phyloP scores from a whole-genome alignment of 35 echinoderm and acorn worm species.

The Eucidaris tribuloides region DNA sequence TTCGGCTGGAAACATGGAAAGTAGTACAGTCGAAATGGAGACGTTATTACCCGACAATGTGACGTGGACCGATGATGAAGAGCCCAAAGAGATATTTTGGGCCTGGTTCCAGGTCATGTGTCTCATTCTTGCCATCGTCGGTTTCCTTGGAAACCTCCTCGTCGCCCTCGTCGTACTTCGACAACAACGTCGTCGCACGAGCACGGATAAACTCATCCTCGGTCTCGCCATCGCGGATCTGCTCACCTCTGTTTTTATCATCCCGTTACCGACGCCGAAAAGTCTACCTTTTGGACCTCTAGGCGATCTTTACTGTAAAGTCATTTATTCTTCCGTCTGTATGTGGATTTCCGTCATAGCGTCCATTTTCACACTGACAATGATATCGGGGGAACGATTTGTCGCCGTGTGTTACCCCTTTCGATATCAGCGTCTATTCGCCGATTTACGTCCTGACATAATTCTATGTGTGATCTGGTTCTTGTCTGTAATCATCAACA shows the following conservation, averaged over 20 bases:
- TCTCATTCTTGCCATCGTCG: conserved; percentile 45
- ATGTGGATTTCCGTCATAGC: conserved; percentile 49
- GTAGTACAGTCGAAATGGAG: conserved; percentile 3
- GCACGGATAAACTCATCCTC: conserved; percentile 44
- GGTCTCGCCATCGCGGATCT: conserved; percentile 49
- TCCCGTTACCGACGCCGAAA: conserved; percentile 12
- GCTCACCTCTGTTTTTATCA: conserved; percentile 39
- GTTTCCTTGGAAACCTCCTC: conserved; percentile 57
- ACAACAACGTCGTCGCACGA: conserved; percentile 38
- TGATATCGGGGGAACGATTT: conserved; percentile 52
- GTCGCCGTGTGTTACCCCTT: conserved; percentile 39
- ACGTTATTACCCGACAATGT: conserved; percentile 14
- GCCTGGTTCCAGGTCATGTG: conserved; percentile 37
- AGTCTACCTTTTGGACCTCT: neutral
- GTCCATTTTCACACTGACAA: conserved; percentile 30
- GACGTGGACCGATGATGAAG: neutral
- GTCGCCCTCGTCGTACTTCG: conserved; percentile 40
- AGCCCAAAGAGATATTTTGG: conserved; percentile 32
- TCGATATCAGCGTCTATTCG: conserved; percentile 28
- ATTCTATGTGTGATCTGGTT: conserved; percentile 51
- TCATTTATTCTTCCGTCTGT: conserved; percentile 29
- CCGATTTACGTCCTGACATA: neutral
- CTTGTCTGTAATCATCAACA: conserved; percentile 48
- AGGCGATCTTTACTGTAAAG: conserved; percentile 45
- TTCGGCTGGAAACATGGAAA: no score